These are phyloP conservation scores for Agrilus biguttatus DNA, from an alignment of 2,888 invertebrate genomes.

Conservation along the genomic window DNA sequence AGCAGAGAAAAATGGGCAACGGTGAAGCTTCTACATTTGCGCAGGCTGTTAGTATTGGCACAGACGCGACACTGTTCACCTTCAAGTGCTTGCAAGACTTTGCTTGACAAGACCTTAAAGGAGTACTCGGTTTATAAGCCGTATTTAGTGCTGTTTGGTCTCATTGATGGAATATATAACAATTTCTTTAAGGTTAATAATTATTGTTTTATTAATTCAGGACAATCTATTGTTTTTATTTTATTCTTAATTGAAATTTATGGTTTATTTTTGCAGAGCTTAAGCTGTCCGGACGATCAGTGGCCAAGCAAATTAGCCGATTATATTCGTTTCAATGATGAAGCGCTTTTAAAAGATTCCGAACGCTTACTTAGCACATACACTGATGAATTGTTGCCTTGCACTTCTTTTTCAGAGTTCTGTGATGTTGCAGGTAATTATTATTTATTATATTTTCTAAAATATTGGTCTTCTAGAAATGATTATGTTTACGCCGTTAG, in stretches of 20 bases:
- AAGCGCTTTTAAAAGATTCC: conserved; percentile 73
- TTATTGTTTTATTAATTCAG: not conserved
- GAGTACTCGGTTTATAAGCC: conserved; percentile 75
- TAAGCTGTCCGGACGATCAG: conserved; percentile 59
- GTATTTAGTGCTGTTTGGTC: conserved; percentile 69
- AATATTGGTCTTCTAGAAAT: not conserved
- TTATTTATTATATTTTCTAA: not conserved
- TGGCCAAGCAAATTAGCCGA: conserved; percentile 87
- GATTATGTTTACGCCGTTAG: no score
- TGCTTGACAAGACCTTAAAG: conserved; percentile 37
- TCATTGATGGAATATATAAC: conserved; percentile 72
- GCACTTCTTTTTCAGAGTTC: conserved; percentile 81
- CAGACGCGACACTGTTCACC: conserved; percentile 60
- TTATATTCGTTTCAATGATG: conserved; percentile 89
- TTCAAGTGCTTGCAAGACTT: conserved; percentile 42
- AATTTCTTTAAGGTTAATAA: conserved; percentile 68
- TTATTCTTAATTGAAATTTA: conserved; percentile 1
- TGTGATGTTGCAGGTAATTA: conserved; percentile 75
- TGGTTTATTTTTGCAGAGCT: conserved; percentile 37
- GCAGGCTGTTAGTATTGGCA: conserved; percentile 59
- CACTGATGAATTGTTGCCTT: conserved; percentile 79
- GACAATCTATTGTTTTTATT: not conserved
- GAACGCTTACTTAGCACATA: conserved; percentile 69
- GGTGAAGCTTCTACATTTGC: conserved; percentile 54
- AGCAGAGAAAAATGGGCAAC: conserved; percentile 66